Percentiles rank a stretch among this genome's conserved stretches.
These are phyloP conservation scores for Clavelina lepadiformis DNA, from an alignment of 23 tunicate genomes.

Conservation along the genomic window DNA sequence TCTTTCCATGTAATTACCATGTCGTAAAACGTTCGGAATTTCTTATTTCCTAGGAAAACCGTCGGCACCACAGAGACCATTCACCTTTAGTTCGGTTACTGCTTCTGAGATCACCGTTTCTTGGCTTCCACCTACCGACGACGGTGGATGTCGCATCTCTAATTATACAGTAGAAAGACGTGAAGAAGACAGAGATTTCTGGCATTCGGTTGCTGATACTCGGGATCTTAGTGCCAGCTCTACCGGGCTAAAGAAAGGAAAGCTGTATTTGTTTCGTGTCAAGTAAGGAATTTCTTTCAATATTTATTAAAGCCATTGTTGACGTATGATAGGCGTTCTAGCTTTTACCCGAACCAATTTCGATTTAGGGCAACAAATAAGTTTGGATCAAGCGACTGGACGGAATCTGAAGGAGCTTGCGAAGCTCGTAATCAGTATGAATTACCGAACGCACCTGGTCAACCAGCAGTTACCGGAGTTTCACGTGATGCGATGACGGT, in stretches of 20 bases:
- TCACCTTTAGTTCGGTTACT: slow-evolving; percentile 42
- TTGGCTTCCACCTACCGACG: slow-evolving; percentile 78
- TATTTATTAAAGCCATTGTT: not conserved
- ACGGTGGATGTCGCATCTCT: slow-evolving; percentile 93
- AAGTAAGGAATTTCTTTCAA: slow-evolving; percentile 25
- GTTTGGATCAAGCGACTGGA: slow-evolving; percentile 70
- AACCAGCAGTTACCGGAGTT: slow-evolving; percentile 52
- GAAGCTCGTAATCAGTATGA: slow-evolving; percentile 81
- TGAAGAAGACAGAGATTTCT: slow-evolving; percentile 79
- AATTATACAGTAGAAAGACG: slow-evolving; percentile 69
- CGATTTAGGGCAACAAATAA: slow-evolving; percentile 71
- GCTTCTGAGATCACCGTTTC: slow-evolving; percentile 62
- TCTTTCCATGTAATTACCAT: too few relatives aligned
- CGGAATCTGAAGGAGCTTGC: slow-evolving; percentile 48
- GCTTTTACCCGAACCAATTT: not conserved
- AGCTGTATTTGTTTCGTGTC: slow-evolving; percentile 82
- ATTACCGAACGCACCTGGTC: slow-evolving; percentile 61
- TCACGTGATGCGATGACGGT: slow-evolving; percentile 82
- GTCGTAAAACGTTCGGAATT: not conserved
- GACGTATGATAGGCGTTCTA: not conserved
- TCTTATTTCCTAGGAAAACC: slow-evolving; percentile 63
- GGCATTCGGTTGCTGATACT: slow-evolving; percentile 77
- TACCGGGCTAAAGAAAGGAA: slow-evolving; percentile 84
- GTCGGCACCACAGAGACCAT: slow-evolving; percentile 57
- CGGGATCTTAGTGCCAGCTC: slow-evolving; percentile 54